Conservation (phyloP, 2,113 vertebrate genomes). For the Vidua chalybeata region DNA sequence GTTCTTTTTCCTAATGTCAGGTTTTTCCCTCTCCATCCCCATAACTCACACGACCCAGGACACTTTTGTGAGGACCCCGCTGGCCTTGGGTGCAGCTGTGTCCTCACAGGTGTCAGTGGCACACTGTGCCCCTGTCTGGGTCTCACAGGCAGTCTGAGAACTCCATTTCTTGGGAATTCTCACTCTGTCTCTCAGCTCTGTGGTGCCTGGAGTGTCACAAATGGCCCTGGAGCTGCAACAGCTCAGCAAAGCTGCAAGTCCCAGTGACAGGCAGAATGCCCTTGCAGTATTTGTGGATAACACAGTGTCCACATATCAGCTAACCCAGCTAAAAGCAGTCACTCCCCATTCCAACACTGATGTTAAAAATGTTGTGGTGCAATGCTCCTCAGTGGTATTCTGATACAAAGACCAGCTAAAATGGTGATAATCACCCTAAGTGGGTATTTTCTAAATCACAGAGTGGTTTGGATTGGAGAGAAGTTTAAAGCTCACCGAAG, state of each 20-base stretch:
- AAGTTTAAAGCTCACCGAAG: neutral
- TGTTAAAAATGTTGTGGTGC: neutral
- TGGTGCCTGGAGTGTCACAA: neutral
- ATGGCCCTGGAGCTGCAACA: neutral
- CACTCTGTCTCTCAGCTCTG: neutral
- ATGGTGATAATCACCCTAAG: neutral
- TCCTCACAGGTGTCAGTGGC: neutral
- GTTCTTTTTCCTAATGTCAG: constrained; percentile 16
- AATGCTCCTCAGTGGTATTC: neutral
- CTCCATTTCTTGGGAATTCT: neutral
- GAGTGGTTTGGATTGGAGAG: neutral
- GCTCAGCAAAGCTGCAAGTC: neutral
- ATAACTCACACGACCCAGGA: constrained; percentile 20
- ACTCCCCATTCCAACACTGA: neutral
- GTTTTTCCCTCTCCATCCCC: neutral
- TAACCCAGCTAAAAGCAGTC: neutral
- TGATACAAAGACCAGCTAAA: neutral
- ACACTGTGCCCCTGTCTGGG: neutral
- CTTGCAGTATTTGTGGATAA: neutral
- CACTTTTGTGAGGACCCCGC: neutral
- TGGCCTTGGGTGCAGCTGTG: neutral
- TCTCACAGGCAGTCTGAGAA: neutral
- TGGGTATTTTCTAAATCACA: neutral
- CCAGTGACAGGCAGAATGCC: fast-evolving
- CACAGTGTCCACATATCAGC: neutral